Base-by-base conservation (phyloP, 2,888 invertebrate genomes). In the Arrhopalites spinosus region DNA sequence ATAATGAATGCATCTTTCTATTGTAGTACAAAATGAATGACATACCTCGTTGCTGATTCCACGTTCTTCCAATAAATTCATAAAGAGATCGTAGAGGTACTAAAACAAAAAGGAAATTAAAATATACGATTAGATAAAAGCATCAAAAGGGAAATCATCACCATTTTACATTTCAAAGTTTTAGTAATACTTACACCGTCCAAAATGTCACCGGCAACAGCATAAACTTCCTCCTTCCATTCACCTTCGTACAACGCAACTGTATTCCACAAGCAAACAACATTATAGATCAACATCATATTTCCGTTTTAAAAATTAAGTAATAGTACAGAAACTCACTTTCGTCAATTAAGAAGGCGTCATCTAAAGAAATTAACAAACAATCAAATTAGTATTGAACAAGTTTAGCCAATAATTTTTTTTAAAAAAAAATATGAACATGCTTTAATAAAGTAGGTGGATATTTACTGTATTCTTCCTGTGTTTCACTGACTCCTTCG, bases 41-140 rank as follows among this genome's bases (percentile, higher is more conserved):
- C 36, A 36, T 36, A 36, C 36, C 36, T 95, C 94, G 84, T 95
- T 95, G 84, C 93, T 92, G 78, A 99, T 88, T 47, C 98, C 98
- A 83, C 98, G 94, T 85, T 98, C 98, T 86, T 98, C 98, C 76
- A 99, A 88, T 82, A 96, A 89, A 85, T 97, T 96, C 92, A 98
- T 93, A 81, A 99, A 87, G 67, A 96, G 88, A 85, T 98, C 97
- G 85, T 98, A 98, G 73, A 98, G 87, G 84, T 95, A 95, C 94
- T 95, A 88, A 20, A 89, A 89, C 15, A n/a, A n/a, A 43, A 27
- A 66, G 7, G 23, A 0, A 69, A 50, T 20, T 8, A 50, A 20
- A 50, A 50, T n/a, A 20, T n/a, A 50, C 3, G n/a, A 50, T 50
- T 20, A 50, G 3, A 50, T 11, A 2, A 50, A 50, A 17, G 50